phyloP scores from a whole-genome alignment of 1,140 invertebrate species.

The Mercenaria mercenaria region DNA sequence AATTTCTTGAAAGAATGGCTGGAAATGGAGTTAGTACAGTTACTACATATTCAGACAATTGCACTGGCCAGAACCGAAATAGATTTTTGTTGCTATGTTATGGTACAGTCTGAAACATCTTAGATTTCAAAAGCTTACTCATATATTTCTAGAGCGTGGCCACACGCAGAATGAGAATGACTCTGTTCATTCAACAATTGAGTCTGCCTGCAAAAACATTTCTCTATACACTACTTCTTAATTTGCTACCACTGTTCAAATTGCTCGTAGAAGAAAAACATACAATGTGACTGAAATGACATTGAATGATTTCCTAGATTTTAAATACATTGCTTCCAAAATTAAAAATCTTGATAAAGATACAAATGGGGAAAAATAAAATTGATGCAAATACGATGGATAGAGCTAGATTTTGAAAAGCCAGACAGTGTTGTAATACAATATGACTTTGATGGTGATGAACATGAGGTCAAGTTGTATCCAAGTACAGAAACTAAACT shows the following conservation, averaged over 20 bases:
- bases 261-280: background rate
- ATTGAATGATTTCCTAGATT: background rate
- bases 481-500: no score
- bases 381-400: background rate
- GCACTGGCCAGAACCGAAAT: slow-evolving; percentile 34
- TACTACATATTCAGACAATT: slow-evolving; percentile 10
- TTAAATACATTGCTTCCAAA: background rate
- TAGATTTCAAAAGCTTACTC: background rate
- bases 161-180: slow-evolving; percentile 36
- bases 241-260: background rate
- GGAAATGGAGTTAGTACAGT: background rate
- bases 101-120: background rate
- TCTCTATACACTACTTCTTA: background rate
- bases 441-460: no score
- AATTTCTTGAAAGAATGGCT: background rate
- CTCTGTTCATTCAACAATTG: background rate
- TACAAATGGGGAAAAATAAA: background rate
- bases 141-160: slow-evolving; percentile 18
- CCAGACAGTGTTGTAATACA: no score
- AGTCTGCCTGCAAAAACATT: background rate
- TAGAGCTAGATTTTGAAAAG: no score
- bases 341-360: slow-evolving; percentile 4
- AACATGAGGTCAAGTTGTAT: no score
- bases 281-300: slow-evolving; percentile 17
- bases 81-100: background rate